Percentiles rank a stretch among this genome's conserved stretches.
phyloP scores from a whole-genome alignment of 2,888 invertebrate genomes.

The Heliothis peltigera region DNA sequence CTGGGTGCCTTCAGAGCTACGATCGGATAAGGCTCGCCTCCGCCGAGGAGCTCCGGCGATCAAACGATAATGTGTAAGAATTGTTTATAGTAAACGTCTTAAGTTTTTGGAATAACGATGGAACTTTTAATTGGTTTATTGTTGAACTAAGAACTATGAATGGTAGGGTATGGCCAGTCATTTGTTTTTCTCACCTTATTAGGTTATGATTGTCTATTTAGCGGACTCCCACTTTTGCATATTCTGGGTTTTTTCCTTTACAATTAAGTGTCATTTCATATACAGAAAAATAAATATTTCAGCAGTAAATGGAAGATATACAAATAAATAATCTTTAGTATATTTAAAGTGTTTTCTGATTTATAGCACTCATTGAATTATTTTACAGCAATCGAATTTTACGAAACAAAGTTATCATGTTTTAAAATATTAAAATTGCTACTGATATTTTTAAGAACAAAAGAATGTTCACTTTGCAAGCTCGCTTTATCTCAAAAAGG shows the following conservation, averaged over 20 bases:
- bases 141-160: constrained; percentile 38
- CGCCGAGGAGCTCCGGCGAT: constrained; percentile 50
- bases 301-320: too few species aligned
- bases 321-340: too few species aligned
- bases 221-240: neutral
- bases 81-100: constrained; percentile 53
- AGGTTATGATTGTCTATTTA: neutral
- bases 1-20: constrained; percentile 50
- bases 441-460: too few species aligned
- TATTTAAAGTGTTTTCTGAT: too few species aligned
- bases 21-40: constrained; percentile 57
- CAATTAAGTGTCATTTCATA: too few species aligned
- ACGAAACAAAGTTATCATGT: too few species aligned
- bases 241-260: neutral
- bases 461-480: too few species aligned
- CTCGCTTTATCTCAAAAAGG: too few species aligned
- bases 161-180: constrained; percentile 11
- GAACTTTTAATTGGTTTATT: constrained; percentile 59
- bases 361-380: too few species aligned
- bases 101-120: constrained; percentile 50
- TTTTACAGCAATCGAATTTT: too few species aligned
- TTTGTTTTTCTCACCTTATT: neutral
- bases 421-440: too few species aligned
- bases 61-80: constrained; percentile 52
- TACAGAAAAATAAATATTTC: too few species aligned